Evolutionary conservation across 2,888 invertebrate genomes (phyloP).

Genomic region (Cryptophagus acutangulus): DNA sequence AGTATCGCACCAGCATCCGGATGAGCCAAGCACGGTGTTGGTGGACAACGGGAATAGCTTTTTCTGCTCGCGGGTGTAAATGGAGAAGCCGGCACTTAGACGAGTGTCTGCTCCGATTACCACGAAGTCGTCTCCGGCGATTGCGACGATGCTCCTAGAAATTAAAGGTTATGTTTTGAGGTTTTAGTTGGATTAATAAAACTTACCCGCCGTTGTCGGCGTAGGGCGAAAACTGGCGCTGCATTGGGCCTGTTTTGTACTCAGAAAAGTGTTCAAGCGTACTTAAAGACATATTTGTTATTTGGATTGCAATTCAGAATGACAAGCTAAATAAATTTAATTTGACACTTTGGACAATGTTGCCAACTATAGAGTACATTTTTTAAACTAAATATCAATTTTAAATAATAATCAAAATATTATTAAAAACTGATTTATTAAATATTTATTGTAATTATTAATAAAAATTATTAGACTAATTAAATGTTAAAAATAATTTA

Average conservation of each 20-base stretch:
- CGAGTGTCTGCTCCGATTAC: slow-evolving; percentile 95
- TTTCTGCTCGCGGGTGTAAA: slow-evolving; percentile 82
- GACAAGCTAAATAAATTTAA: too few relatives aligned
- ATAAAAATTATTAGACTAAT: too few relatives aligned
- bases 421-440: too few relatives aligned
- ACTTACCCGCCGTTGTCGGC: slow-evolving; percentile 74
- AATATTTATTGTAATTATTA: too few relatives aligned
- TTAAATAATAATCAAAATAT: too few relatives aligned
- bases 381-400: too few relatives aligned
- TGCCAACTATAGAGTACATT: too few relatives aligned
- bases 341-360: too few relatives aligned
- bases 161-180: slow-evolving; percentile 9
- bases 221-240: slow-evolving; percentile 61
- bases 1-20: slow-evolving; percentile 98
- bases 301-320: too few relatives aligned
- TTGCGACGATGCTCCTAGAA: slow-evolving; percentile 86
- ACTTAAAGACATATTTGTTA: slow-evolving; percentile 10
- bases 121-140: slow-evolving; percentile 92
- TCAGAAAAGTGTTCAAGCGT: slow-evolving; percentile 31
- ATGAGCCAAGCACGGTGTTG: slow-evolving; percentile 84
- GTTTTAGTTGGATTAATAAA: slow-evolving; percentile 19
- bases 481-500: too few relatives aligned
- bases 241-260: slow-evolving; percentile 41
- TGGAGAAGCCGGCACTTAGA: slow-evolving; percentile 84
- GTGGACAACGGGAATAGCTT: slow-evolving; percentile 80